Evolutionary conservation across 2,113 vertebrate genomes (phyloP).

Genomic region (Centrocercus urophasianus): DNA sequence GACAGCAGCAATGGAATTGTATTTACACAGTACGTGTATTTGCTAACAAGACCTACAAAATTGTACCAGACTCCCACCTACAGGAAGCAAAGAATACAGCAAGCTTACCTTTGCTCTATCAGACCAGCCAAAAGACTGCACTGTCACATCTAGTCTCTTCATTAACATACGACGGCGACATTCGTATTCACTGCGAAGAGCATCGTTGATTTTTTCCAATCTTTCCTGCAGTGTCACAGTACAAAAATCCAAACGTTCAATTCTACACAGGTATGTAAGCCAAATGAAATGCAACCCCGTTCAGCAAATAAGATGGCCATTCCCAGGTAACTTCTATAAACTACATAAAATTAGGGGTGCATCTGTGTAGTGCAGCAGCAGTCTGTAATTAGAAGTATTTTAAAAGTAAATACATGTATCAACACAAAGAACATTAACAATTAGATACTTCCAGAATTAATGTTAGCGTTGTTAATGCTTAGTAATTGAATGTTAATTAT

Average conservation of each 20-base stretch:
- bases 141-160: constrained; percentile 94
- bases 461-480: background rate
- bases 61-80: constrained; percentile 33
- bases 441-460: no score
- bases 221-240: constrained; percentile 78
- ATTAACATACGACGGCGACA: constrained; percentile 94
- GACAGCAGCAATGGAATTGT: background rate
- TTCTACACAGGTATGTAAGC: background rate
- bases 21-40: background rate
- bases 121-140: constrained; percentile 98
- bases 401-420: background rate
- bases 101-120: constrained; percentile 90
- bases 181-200: constrained; percentile 89
- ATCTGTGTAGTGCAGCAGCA: background rate
- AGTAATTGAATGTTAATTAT: background rate
- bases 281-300: background rate
- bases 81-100: constrained; percentile 29
- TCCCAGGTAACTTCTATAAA: background rate
- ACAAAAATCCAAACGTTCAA: background rate
- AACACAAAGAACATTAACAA: background rate
- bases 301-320: background rate
- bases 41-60: background rate
- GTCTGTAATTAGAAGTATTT: background rate
- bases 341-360: background rate
- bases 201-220: constrained; percentile 86